Base-by-base conservation (phyloP, 2,888 invertebrate species). In the Drosophila helvetica region DNA sequence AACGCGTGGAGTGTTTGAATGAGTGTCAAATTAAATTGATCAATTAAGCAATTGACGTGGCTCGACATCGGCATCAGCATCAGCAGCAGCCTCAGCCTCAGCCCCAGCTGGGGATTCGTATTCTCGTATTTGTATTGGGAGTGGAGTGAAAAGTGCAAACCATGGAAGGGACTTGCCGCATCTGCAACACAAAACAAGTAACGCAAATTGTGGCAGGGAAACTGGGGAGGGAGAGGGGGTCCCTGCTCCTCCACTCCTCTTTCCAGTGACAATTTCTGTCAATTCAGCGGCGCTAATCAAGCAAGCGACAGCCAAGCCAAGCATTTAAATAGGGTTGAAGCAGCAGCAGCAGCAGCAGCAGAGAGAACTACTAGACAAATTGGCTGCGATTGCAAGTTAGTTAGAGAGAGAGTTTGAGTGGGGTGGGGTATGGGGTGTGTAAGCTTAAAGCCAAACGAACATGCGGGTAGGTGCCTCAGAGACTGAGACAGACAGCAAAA, bases 1-100 rank as follows among this genome's bases (percentile, higher is more conserved):
- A 64, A 52, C 57, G 76, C 72, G 71, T 66, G 74, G 77, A 80
- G 80, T 78, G 79, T 77, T 80, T 84, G 82, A 82, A 82, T 87
- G 84, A 86, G 86, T 89, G 88, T 89, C 89, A 88, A 89, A 89
- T 88, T 89, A 88, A 89, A 88, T 89, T 89, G 89, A 89, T 88
- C 89, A 89, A 89, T 89, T 89, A 88, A 89, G 88, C 89, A 89
- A 83, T 89, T 89, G 88, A 84, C 79, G 73, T 78, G 80, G 63
- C 73, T 48, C 57, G 52, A 38, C 52, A 50, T 48, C 30, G 19
- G 46, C 43, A 52, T 25, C 54, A 53, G 53, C 46, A 56, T 22
- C 60, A 60, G 47, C 46, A 30, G 18, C 78, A 61, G 17, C 57
- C n/a, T n/a, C n/a, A n/a, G n/a, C n/a, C n/a, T 65, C 30, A 54